Evolutionary conservation across 92 coral and sea anemone species (phyloP).

Genomic region (Pocillopora meandrina): DNA sequence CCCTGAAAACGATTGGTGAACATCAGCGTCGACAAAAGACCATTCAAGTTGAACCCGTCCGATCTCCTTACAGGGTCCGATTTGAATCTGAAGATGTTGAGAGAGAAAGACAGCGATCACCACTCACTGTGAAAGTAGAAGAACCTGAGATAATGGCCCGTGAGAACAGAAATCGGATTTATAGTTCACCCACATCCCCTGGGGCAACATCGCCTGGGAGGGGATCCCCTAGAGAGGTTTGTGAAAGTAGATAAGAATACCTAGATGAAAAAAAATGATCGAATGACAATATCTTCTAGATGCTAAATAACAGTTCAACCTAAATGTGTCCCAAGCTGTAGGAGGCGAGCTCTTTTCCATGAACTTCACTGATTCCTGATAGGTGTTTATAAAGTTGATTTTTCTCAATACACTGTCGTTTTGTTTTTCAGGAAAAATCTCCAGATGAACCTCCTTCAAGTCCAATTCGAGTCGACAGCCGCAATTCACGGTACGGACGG

Average conservation of each 20-base stretch:
- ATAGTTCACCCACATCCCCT: conserved; percentile 16
- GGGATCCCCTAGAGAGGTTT: conserved; percentile 38
- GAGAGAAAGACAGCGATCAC: conserved; percentile 39
- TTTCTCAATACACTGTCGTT: not conserved
- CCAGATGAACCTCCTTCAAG: conserved; percentile 78
- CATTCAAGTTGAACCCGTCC: conserved; percentile 46
- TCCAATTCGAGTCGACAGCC: conserved; percentile 78
- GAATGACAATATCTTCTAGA: too few relatives aligned
- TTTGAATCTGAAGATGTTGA: conserved; percentile 48
- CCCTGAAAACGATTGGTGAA: conserved; percentile 53
- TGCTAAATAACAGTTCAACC: too few relatives aligned
- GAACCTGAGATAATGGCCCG: conserved; percentile 37
- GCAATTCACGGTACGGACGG: conserved; percentile 73
- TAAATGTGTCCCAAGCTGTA: too few relatives aligned
- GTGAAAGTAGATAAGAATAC: not conserved
- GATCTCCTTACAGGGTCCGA: conserved; percentile 39
- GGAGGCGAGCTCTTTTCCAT: not conserved
- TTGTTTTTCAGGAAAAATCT: conserved; percentile 43
- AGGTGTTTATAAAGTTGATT: too few relatives aligned
- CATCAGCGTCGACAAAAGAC: conserved; percentile 54
- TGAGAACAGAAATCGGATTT: not conserved
- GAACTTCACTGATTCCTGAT: not conserved
- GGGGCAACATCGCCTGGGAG: conserved; percentile 27
- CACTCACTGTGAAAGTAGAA: conserved; percentile 37
- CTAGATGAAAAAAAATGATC: too few relatives aligned